These are phyloP conservation scores for Thalassarche chlororhynchos DNA, from an alignment of 2,113 vertebrate species.

Conservation along the genomic window DNA sequence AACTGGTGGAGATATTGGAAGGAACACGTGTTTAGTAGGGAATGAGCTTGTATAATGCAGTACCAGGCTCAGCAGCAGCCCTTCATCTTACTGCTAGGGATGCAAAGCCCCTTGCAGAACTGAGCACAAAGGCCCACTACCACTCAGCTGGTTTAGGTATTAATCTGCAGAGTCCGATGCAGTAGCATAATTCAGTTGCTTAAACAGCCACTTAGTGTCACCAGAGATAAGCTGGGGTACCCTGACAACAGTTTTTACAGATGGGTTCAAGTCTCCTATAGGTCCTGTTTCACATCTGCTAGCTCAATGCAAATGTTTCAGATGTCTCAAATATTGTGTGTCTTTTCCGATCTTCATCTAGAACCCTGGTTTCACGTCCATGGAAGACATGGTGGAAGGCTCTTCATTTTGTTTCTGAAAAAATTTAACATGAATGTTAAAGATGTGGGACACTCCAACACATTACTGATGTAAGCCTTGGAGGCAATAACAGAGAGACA, in stretches of 20 bases:
- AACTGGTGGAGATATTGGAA: not conserved
- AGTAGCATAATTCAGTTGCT: not conserved
- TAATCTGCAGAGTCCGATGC: not conserved
- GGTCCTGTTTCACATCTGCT: not conserved
- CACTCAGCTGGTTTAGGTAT: not conserved
- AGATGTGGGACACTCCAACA: not conserved
- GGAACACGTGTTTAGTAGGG: not conserved
- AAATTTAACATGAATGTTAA: not conserved
- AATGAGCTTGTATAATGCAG: not conserved
- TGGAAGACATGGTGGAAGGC: not conserved
- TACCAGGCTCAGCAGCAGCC: not conserved
- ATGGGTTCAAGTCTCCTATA: not conserved
- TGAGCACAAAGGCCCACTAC: not conserved
- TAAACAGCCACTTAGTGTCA: not conserved
- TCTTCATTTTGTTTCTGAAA: not conserved
- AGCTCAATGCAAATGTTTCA: not conserved
- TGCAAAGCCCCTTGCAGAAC: not conserved
- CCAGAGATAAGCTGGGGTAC: not conserved
- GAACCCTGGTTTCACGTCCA: not conserved
- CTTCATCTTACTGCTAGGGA: not conserved
- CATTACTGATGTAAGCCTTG: not conserved
- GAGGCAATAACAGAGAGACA: not conserved
- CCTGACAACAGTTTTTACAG: not conserved
- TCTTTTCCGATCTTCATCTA: not conserved
- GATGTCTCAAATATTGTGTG: not conserved